A percentile compares a stretch with the other conserved stretches of the same genome.
phyloP scores from a whole-genome alignment of 2,113 vertebrate genomes.

The Ascaphus truei region DNA sequence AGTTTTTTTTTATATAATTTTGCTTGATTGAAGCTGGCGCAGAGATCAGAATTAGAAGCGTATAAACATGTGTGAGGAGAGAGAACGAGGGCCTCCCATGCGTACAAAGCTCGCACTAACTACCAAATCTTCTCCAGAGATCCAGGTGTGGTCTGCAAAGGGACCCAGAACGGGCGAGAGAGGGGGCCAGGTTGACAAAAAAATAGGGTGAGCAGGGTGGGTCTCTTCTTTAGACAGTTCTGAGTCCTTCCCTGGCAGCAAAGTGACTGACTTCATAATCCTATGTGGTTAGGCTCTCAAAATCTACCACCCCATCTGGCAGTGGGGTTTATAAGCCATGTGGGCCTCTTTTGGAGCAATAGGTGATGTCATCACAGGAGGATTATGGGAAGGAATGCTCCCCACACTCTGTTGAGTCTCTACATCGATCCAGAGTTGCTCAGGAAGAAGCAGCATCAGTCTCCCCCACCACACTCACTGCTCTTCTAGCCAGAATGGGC shows the following conservation, averaged over 20 bases:
- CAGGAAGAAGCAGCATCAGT: background rate
- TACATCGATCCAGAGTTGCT: background rate
- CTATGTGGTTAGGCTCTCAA: background rate
- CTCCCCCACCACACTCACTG: background rate
- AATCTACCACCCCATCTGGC: background rate
- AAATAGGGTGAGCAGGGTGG: conserved; percentile 40
- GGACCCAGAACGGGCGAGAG: background rate
- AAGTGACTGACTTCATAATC: too few species aligned
- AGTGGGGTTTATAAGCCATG: background rate
- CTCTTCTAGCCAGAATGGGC: background rate
- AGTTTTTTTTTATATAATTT: conserved; percentile 74
- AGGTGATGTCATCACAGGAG: background rate
- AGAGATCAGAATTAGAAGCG: conserved; percentile 44
- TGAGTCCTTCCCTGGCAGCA: background rate
- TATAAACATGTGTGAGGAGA: conserved; percentile 15
- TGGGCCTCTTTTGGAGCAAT: background rate
- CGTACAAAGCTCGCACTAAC: conserved; percentile 21
- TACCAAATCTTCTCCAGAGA: background rate
- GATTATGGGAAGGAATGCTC: background rate
- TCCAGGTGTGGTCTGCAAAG: conserved; percentile 27
- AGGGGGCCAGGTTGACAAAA: conserved; percentile 10
- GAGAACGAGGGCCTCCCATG: conserved; percentile 7
- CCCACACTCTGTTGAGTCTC: background rate
- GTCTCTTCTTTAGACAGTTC: background rate
- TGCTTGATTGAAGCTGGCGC: conserved; percentile 72